Evolutionary conservation across 2,888 invertebrate species (phyloP), one percentile per base, ranked within the genome.

Genomic region (Chelonus formosanus): DNA sequence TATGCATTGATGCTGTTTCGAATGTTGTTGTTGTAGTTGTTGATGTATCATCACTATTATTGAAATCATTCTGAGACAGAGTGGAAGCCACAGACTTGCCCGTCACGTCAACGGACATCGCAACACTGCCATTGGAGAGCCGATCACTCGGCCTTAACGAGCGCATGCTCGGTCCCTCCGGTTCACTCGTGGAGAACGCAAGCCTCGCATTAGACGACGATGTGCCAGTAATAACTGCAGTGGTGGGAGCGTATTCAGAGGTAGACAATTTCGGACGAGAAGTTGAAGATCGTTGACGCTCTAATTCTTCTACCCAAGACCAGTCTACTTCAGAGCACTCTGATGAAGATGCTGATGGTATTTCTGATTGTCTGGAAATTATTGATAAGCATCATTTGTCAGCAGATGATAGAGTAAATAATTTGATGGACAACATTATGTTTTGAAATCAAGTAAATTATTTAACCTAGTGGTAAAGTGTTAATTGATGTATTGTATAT

Each of bases 231-330:
- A 34, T 35, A 20, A 55, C 6, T 31, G 36, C 7, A 31, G 55
- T 47, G 45, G 52, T 57, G 66, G 54, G 60, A 58, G 64, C 43
- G 34, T 43, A 31, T 3, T 20, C 44, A 8, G 57, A 60, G 4
- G 36, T 48, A 36, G 32, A 50, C 34, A 50, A 36, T 4, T 62
- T 53, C 5, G 47, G 40, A 32, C 50, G 40, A 5, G 47, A 31
- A 48, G 40, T 50, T 40, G 63, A 20, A 5, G 59, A 65, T 40
- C 55, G 75, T 44, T 73, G 67, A 44, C 73, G 76, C 61, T 83
- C 83, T 64, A 83, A 75, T 71, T 83, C 83, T 70, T 81, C 83
- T 4, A 84, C 74, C 84, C 84, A 83, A 34, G 84, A 84, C 84
- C 84, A 84, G 74, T 84, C 83, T 48, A 84, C 83, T 57, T 82